Evolutionary conservation across 2,113 vertebrate species (phyloP).

Genomic region (Rattus norvegicus): GRCr8 NC_086031.1:77398001-77398500

Average conservation of each 20-base stretch:
- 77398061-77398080: background rate
- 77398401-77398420: background rate
- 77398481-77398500: background rate
- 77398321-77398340: background rate
- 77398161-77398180: background rate
- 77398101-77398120: background rate
- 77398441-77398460: background rate
- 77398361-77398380: background rate
- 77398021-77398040: background rate
- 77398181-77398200: background rate
- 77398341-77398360: background rate
- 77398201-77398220: background rate
- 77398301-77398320: background rate
- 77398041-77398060: conserved; percentile 25
- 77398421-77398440: background rate
- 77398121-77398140: background rate
- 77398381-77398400: background rate
- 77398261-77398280: background rate
- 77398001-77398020: conserved; percentile 20
- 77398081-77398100: background rate
- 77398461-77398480: background rate
- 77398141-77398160: background rate
- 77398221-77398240: too few species aligned
- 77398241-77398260: background rate
- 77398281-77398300: background rate